Percentiles rank a stretch among this genome's conserved stretches.
Conservation (phyloP, 2,113 vertebrate genomes). For the Chaetops frenatus region DNA sequence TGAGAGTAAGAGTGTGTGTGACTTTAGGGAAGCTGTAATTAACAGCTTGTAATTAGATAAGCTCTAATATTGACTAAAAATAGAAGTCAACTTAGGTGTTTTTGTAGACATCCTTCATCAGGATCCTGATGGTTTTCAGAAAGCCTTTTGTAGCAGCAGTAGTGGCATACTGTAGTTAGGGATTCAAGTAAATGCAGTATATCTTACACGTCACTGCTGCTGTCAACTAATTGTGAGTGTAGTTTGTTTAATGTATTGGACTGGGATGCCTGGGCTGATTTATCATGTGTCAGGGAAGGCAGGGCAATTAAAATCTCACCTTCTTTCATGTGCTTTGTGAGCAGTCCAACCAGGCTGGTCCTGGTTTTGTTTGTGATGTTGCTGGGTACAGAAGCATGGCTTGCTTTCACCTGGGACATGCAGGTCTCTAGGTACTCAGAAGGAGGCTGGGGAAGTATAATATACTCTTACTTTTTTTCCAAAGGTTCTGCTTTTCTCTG, state of each 20-base stretch:
- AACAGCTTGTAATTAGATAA: neutral
- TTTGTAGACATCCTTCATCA: neutral
- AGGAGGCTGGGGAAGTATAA: neutral
- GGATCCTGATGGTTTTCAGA: neutral
- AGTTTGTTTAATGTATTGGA: neutral
- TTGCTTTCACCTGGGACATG: neutral
- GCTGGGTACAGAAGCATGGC: neutral
- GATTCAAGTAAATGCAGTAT: neutral
- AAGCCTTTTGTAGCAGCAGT: neutral
- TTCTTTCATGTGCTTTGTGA: neutral
- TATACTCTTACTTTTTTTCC: neutral
- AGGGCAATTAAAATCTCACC: neutral
- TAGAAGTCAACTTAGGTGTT: neutral
- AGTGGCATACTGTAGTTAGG: neutral
- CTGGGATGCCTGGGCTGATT: neutral
- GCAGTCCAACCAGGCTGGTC: neutral
- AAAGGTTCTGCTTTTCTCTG: neutral
- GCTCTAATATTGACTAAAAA: neutral
- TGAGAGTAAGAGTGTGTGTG: neutral
- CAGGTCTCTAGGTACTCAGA: neutral
- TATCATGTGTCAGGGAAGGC: neutral
- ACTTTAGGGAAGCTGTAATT: neutral
- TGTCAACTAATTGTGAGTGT: neutral
- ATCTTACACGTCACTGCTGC: neutral
- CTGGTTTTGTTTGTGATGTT: neutral